Evolutionary conservation across 2,888 invertebrate genomes (phyloP), one percentile per base, ranked within the genome.

Genomic region (Pardosa pseudoannulata): DNA sequence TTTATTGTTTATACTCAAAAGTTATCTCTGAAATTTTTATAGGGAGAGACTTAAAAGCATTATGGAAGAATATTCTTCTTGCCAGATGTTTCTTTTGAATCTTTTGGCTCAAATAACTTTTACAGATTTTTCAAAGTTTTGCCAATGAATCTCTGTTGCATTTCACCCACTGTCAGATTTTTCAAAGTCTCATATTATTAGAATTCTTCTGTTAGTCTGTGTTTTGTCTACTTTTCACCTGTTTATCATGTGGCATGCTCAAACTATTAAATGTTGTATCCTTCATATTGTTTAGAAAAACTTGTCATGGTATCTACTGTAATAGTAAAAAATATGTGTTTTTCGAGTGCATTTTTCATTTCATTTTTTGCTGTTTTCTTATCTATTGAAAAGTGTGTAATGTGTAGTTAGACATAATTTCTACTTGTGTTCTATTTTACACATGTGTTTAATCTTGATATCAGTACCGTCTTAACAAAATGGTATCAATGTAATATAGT

Each of bases 211-310:
- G 76, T 78, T 78, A 85, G 78, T 82, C 74, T 82, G 80, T 85
- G 83, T 85, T 78, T 68, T 41, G 83, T 83, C 83, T 31, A 74
- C 78, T 67, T 75, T 78, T 78, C 65, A 75, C 78, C 83, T 86
- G 85, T 86, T 79, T 79, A 79, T 86, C 68, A 73, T 86, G 79
- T 79, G 79, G 85, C 85, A 86, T 86, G 85, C 85, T 86, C 85
- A 86, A 81, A 86, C 79, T 86, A 86, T 79, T 79, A 9, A 79
- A 86, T 86, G 85, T 86, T 75, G 85, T 86, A 79, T 64, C 73
- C 79, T 79, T 86, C 85, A 86, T 79, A 86, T 86, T 86, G 85
- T 86, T 86, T 86, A 86, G 85, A 41, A 83, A n/a, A 76, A 64
- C 74, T 86, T 68, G 68, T 79, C 73, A 74, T 78, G 65, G 36